Conservation (phyloP, 2,797 vertebrate species). For the Chaetophractus vellerosus region DNA sequence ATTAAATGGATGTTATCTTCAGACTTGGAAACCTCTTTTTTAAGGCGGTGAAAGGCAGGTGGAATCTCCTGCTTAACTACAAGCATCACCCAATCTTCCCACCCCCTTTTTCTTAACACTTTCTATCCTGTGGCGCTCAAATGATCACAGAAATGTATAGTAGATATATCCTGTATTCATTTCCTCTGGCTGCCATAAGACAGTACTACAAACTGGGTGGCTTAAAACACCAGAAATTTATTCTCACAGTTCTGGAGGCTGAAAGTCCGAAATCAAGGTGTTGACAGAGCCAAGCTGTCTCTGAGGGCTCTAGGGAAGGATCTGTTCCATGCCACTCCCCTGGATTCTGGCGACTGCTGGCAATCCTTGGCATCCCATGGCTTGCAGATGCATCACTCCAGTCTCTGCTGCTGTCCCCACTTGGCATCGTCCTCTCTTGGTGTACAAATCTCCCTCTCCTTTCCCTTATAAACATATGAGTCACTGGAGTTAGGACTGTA, state of each 20-base stretch:
- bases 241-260: neutral
- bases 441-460: neutral
- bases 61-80: neutral
- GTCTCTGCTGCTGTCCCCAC: neutral
- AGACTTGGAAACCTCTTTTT: slow-evolving; percentile 10
- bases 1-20: slow-evolving; percentile 28
- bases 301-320: neutral
- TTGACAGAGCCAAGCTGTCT: neutral
- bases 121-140: neutral
- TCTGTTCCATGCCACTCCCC: neutral
- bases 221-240: neutral
- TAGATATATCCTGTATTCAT: neutral
- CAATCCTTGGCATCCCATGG: neutral
- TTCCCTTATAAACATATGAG: neutral
- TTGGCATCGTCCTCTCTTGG: neutral
- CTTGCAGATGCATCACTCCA: neutral
- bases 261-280: neutral
- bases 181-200: neutral
- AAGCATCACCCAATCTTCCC: neutral
- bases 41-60: neutral
- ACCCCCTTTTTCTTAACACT: neutral
- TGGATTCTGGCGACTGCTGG: neutral
- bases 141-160: neutral
- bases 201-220: neutral
- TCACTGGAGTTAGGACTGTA: neutral